Percentiles rank a stretch among this genome's conserved stretches.
These are phyloP conservation scores for Spongia lamella DNA, from an alignment of 37 sponge, comb jelly and placozoan genomes.

Conservation along the genomic window DNA sequence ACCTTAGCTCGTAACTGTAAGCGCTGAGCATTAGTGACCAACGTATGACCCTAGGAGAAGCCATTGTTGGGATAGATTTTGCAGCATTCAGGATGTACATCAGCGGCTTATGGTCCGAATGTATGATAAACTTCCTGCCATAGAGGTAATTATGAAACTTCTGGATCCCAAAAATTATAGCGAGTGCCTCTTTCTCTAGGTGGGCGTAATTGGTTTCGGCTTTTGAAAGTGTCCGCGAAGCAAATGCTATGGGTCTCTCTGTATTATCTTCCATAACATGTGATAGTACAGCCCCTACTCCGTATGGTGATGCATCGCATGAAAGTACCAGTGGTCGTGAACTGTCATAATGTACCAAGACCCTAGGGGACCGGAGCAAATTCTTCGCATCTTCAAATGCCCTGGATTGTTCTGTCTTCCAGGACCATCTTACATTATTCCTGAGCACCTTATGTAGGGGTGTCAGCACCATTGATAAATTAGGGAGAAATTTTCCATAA, in stretches of 20 bases:
- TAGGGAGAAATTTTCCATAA: conserved; percentile 38
- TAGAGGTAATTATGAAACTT: conserved; percentile 33
- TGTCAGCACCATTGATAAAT: conserved; percentile 29
- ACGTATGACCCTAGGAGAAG: conserved; percentile 15
- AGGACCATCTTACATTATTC: conserved; percentile 14
- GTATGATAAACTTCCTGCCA: conserved; percentile 5
- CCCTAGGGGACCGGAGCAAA: background rate
- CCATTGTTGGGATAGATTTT: conserved; percentile 24
- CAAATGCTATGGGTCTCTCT: conserved; percentile 33
- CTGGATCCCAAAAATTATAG: conserved; percentile 7
- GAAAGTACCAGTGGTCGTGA: conserved; percentile 31
- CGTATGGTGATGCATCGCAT: too few relatives aligned
- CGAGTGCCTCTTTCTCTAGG: conserved; percentile 10
- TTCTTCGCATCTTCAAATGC: conserved; percentile 52
- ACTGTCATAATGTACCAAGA: conserved; percentile 34
- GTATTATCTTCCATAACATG: conserved; percentile 18
- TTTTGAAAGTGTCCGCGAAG: conserved; percentile 23
- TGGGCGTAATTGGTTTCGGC: conserved; percentile 9
- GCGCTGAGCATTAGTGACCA: conserved; percentile 38
- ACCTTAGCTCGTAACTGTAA: conserved; percentile 27
- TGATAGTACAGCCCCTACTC: too few relatives aligned
- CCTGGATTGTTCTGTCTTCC: conserved; percentile 19
- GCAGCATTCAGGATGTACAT: conserved; percentile 11
- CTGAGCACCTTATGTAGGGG: conserved; percentile 30
- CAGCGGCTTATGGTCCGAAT: conserved; percentile 44